A percentile compares a stretch with the other conserved stretches of the same genome.
These are phyloP conservation scores for Lutjanus argentimaculatus DNA, from an alignment of 2,797 vertebrate species.

Conservation along the genomic window DNA sequence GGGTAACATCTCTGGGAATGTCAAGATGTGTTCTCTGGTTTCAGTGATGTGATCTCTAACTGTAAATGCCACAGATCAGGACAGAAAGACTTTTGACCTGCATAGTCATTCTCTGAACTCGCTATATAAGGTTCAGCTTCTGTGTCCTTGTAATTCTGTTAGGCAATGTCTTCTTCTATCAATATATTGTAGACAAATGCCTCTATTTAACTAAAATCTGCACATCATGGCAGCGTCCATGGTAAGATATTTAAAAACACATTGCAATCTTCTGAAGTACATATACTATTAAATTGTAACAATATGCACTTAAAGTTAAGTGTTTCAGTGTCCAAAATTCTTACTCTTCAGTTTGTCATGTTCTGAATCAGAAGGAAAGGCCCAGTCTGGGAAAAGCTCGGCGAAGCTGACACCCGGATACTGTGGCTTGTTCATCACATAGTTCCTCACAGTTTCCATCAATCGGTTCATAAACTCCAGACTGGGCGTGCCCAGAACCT, in stretches of 20 bases:
- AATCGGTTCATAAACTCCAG: constrained; percentile 98
- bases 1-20: constrained; percentile 42
- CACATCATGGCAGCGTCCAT: background rate
- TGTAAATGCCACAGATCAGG: constrained; percentile 39
- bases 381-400: constrained; percentile 97
- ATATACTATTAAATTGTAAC: background rate
- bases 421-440: constrained; percentile 98
- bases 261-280: background rate
- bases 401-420: constrained; percentile 95
- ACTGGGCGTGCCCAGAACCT: constrained; percentile 95
- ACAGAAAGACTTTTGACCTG: constrained; percentile 29
- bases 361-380: constrained; percentile 96
- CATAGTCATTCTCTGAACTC: constrained; percentile 10
- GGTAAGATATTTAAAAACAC: background rate
- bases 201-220: background rate
- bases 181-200: background rate
- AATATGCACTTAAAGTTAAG: too few species aligned
- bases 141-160: background rate
- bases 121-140: background rate
- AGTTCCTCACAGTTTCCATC: constrained; percentile 98
- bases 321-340: constrained; percentile 40
- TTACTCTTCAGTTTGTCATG: constrained; percentile 98
- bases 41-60: constrained; percentile 23
- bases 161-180: background rate
- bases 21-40: constrained; percentile 38